Evolutionary conservation across 2,113 vertebrate genomes (phyloP), one percentile per base, ranked within the genome.

Genomic region (Marmota monax): DNA sequence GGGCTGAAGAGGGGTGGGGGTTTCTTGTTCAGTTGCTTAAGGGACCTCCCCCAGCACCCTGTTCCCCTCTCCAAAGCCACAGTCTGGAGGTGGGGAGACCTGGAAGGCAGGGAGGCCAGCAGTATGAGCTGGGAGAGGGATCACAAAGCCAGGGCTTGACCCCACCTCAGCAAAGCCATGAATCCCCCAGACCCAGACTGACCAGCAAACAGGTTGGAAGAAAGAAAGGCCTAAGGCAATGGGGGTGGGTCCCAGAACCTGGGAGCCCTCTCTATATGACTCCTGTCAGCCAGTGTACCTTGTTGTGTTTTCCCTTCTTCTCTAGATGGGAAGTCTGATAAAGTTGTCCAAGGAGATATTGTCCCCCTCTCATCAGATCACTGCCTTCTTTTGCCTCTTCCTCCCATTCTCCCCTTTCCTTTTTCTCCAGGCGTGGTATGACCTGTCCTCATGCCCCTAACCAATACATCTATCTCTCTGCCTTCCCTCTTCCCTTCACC

Each of bases 1-100:
- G 91, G 89, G 85, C 95, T 95, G 84, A 96, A 94, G 95, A 92
- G 78, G 90, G 88, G 77, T 84, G 63, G 93, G 91, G 78, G 95
- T 82, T 96, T 70, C 96, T 95, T 85, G 91, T 96, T 97, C 95
- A 92, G 94, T 97, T 85, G 84, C 83, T 94, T 96, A 90, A 79
- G 95, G 83, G 58, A 85, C 58, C 58, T 86, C 37, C 18, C 79
- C 86, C 77, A 88, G 61, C 77, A 90, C 67, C 84, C 93, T 92
- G 73, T 91, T 88, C 82, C 61, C 42, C 42, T 95, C 85, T 90
- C 78, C 53, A 34, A 94, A 80, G 84, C 76, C 85, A 42, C 72
- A 92, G 79, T 86, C 70, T 1, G 3, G 5, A 76, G 80, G 48
- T 27, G 61, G 12, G 22, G 39, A 76, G 29, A 39, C 34, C 80